Evolutionary conservation across 2,888 invertebrate species (phyloP), one percentile per base, ranked within the genome.

Genomic region (Cremastinae sp.): DNA sequence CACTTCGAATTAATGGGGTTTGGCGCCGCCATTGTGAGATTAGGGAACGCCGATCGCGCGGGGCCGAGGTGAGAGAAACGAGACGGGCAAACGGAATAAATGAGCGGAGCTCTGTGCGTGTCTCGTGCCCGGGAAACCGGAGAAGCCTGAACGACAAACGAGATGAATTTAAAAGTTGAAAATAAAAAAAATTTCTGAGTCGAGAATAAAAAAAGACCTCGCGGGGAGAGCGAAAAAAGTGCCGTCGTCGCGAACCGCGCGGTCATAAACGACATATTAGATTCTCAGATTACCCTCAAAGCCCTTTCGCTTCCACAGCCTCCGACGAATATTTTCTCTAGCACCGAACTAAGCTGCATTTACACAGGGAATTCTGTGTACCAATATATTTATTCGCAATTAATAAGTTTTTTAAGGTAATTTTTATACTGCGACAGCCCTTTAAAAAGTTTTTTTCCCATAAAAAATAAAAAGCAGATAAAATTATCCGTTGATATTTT

Each of bases 221-320:
- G 47, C 5, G 28, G 5, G 28, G 28, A 28, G 28, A 28, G 28
- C 28, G 28, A 28, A 28, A 66, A n/a, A 49, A 54, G 61, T 22
- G 36, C 61, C 14, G 75, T 58, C 34, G 53, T 22, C 43, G 41
- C 43, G 61, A 54, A 65, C 51, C 61, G 62, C 62, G 68, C 56
- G 59, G 53, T 74, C 62, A 66, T 75, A 75, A 75, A 66, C 75
- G 75, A 66, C 56, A 65, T 75, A 75, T 75, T 75, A 75, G 75
- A 79, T 80, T 85, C 85, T 85, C 83, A 81, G 80, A 82, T 85
- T 85, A 84, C 85, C 56, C 64, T 28, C 72, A 59, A 66, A 79
- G 69, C 75, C 68, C 77, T 66, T 66, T 68, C 68, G 72, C 76
- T 70, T 9, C 34, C 22, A 65, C 49, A 75, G 69, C 64, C 56